Evolutionary conservation across 2,797 vertebrate species (phyloP).

Genomic region (Pseudomugil tenellus): DNA sequence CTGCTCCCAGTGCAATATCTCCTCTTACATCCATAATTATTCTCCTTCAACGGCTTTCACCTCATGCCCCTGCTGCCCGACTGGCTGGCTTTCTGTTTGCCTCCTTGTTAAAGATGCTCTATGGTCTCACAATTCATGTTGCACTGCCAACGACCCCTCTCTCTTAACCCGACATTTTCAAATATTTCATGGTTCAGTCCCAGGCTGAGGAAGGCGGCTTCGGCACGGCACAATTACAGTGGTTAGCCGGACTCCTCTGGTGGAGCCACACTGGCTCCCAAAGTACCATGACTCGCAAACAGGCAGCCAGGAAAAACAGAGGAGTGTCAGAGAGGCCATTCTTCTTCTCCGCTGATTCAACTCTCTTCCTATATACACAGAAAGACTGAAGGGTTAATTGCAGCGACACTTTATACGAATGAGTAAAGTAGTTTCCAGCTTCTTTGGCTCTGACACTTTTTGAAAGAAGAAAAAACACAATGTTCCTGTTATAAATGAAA

Average conservation of each 20-base stretch:
- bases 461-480: constrained; percentile 1
- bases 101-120: constrained; percentile 76
- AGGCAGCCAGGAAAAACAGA: constrained; percentile 76
- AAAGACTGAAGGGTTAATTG: constrained; percentile 50
- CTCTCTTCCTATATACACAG: constrained; percentile 24
- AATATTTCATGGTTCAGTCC: constrained; percentile 82
- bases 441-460: constrained; percentile 17
- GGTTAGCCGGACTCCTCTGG: constrained; percentile 79
- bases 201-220: constrained; percentile 72
- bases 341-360: constrained; percentile 38
- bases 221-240: constrained; percentile 76
- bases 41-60: constrained; percentile 70
- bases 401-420: constrained; percentile 39
- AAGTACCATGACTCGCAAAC: constrained; percentile 69
- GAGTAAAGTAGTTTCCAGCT: constrained; percentile 30
- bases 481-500: constrained; percentile 24
- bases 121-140: constrained; percentile 71
- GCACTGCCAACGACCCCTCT: constrained; percentile 69
- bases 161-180: constrained; percentile 75
- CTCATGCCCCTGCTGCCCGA: constrained; percentile 54
- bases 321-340: constrained; percentile 63
- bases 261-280: constrained; percentile 71
- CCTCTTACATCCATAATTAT: constrained; percentile 79
- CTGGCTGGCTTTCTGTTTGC: constrained; percentile 54
- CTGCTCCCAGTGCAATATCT: constrained; percentile 76